Base-by-base conservation (phyloP, 64 coral and sea anemone genomes). In the Astreopora myriophthalma region DNA sequence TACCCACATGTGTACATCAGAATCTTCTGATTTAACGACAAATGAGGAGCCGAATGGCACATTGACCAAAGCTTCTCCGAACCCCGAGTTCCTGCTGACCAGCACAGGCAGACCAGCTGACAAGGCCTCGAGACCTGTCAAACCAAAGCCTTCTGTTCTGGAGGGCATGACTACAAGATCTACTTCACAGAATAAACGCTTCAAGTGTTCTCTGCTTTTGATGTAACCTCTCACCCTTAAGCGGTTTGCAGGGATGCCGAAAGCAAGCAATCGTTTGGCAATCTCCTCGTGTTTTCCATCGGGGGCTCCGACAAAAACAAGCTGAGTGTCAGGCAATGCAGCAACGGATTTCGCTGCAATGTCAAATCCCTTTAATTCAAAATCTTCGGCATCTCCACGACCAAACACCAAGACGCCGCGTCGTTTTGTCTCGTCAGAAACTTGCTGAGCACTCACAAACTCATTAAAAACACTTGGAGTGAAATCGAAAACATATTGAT, bases 101-200 rank as follows among this genome's bases (percentile, higher is more conserved):
- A 80, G 77, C 6, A 80, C 46, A 33, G 77, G 77, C 11, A 80
- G 6, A 29, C 77, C 77, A 57, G 77, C 77, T 51, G 77, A 80
- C 13, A 80, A 8, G 13, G 77, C 48, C 42, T 80, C 44, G 26
- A 80, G 77, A 3, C 20, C 77, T 16, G 57, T 80, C 22, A 80
- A 28, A 1, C 77, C 77, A 80, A 80, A 80, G 5, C 42, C 46
- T 29, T 80, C 77, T 5, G 77, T 28, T 28, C 77, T 24, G 6
- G 77, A 57, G 0, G 77, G 20, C 19, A 84, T 34, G 6, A 66
- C 1, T 5, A n/a, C 62, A n/a, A 66, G 62, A 66, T 66, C 62
- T 26, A 66, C 62, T n/a, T 66, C 62, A n/a, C 62, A 9, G 24
- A 66, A 66, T 66, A 66, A 5, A 1, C 19, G 19, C 20, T 23